Evolutionary conservation across 2,888 invertebrate species (phyloP).

Genomic region (Merodon equestris): DNA sequence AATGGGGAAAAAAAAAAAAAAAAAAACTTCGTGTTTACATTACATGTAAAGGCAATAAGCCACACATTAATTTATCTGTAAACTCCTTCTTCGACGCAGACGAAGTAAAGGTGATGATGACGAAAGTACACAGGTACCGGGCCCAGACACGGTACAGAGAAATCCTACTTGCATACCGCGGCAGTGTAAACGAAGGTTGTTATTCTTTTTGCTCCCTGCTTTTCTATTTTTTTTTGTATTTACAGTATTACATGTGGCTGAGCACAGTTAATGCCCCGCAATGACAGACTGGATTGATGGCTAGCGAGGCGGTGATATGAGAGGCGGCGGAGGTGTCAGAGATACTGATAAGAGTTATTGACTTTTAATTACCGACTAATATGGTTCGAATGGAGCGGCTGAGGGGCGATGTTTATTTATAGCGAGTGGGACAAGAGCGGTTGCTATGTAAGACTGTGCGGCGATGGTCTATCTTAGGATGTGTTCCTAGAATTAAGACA

Average conservation of each 20-base stretch:
- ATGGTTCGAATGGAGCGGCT: no score
- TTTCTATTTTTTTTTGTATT: conserved; percentile 22
- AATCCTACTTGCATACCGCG: conserved; percentile 16
- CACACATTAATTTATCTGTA: conserved; percentile 34
- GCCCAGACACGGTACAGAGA: not conserved
- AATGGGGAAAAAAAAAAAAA: conserved; percentile 32
- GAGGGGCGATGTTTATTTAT: no score
- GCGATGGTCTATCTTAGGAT: no score
- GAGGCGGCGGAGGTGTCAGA: no score
- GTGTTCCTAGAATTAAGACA: no score
- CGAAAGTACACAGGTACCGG: conserved; percentile 14
- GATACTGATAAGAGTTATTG: not conserved
- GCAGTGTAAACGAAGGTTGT: conserved; percentile 30
- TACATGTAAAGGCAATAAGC: conserved; percentile 40
- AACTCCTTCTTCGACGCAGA: conserved; percentile 16
- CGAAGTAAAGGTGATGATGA: conserved; percentile 39
- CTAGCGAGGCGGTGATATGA: no score
- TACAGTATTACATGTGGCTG: conserved; percentile 13
- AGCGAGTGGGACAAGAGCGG: no score
- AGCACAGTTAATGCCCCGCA: not conserved
- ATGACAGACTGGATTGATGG: no score
- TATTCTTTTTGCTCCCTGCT: conserved; percentile 7
- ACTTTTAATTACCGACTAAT: conserved; percentile 4
- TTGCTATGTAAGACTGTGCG: no score
- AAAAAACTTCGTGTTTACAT: conserved; percentile 43